Evolutionary conservation across 2,888 invertebrate species (phyloP).

Genomic region (Mylabris sibirica): DNA sequence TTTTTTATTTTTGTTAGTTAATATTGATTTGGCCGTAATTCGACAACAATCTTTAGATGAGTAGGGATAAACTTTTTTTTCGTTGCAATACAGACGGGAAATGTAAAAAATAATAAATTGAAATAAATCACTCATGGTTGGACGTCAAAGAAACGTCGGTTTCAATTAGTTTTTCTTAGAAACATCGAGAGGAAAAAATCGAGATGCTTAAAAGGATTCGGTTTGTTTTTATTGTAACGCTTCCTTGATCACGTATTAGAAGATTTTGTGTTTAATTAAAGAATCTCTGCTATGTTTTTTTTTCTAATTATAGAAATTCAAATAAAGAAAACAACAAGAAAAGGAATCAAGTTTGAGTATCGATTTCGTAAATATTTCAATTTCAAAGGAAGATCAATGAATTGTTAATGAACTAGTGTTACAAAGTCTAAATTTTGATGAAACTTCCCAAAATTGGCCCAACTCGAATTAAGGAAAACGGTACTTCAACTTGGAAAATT

Average conservation of each 20-base stretch:
- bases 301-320: no score
- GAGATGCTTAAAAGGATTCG: conserved; percentile 41
- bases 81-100: conserved; percentile 22
- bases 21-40: not conserved
- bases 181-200: conserved; percentile 35
- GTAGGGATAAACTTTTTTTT: not conserved
- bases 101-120: conserved; percentile 46
- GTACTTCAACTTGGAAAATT: no score
- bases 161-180: conserved; percentile 46
- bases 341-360: no score
- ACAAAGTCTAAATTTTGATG: no score
- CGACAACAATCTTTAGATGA: not conserved
- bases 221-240: not conserved
- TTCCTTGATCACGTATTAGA: not conserved
- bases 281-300: not conserved
- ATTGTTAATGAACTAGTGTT: no score
- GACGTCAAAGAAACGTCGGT: conserved; percentile 50
- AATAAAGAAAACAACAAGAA: no score
- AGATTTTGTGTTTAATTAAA: not conserved
- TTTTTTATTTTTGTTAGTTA: not conserved
- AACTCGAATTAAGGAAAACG: no score
- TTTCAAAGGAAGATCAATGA: no score
- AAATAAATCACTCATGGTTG: conserved; percentile 46
- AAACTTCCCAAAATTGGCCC: no score
- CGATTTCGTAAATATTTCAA: no score